Evolutionary conservation across 2,888 invertebrate genomes (phyloP), one percentile per base, ranked within the genome.

Genomic region (Tinea trinotella): DNA sequence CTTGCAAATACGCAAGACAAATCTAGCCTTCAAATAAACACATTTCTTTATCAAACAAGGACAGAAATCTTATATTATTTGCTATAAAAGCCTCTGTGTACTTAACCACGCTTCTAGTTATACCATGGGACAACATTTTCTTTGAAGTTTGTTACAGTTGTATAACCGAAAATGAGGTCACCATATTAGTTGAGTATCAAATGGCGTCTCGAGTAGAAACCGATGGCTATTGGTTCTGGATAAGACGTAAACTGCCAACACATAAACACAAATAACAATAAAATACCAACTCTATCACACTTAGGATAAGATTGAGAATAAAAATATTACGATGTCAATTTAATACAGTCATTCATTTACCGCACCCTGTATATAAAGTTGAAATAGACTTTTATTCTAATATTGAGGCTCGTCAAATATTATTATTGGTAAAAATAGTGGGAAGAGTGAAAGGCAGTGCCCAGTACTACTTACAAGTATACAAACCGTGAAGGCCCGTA

Each of bases 221-320:
- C 30, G 30, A 40, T 40, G 15, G 40, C 40, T 40, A 40, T 40
- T 40, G 40, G 40, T 30, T 30, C n/a, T 7, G 30, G 30, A 30
- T 30, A 30, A 30, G 30, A 7, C 30, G 30, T 7, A n/a, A 30
- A 30, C n/a, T 30, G 2, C 4, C 30, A 7, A 30, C 9, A 30
- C 7, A 7, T 22, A 22, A 3, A 22, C 3, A 22, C 7, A 22
- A 5, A 30, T n/a, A 7, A 30, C n/a, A 2, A 30, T 10, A 10
- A 30, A 30, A 7, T 7, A 7, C n/a, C n/a, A 30, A 10, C n/a
- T 2, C n/a, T 30, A 30, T 4, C 7, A 2, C 7, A 7, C 2
- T 30, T 10, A 30, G 30, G 30, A 10, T n/a, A 10, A 30, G 7
- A 30, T 30, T 30, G n/a, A 22, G 22, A 7, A 30, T 30, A 30